These are phyloP conservation scores for Lordiphosa andalusiaca DNA, from an alignment of 2,888 invertebrate species.

Conservation along the genomic window DNA sequence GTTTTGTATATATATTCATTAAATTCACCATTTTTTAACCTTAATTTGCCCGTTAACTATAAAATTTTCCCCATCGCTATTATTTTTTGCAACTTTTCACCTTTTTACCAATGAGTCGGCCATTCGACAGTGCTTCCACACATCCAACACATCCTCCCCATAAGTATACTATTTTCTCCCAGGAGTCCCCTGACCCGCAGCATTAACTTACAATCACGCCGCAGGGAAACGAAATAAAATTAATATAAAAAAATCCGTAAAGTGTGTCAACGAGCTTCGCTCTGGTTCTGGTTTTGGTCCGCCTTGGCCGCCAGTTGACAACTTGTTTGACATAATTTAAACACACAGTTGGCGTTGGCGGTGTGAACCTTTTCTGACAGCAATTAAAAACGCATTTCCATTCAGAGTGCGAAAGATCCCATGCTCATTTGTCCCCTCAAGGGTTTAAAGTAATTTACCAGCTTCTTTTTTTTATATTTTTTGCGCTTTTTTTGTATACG, in stretches of 20 bases:
- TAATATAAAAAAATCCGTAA: slow-evolving; percentile 38
- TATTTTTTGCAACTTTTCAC: too few species aligned
- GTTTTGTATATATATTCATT: too few species aligned
- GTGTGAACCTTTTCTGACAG: slow-evolving; percentile 56
- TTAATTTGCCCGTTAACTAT: too few species aligned
- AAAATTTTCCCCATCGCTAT: too few species aligned
- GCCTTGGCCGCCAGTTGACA: slow-evolving; percentile 33
- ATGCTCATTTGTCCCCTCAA: slow-evolving; percentile 40
- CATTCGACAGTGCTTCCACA: too few species aligned
- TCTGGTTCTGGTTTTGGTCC: neutral
- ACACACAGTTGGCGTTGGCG: slow-evolving; percentile 38
- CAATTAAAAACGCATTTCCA: slow-evolving; percentile 66
- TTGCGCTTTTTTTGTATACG: slow-evolving; percentile 2
- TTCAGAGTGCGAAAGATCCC: slow-evolving; percentile 13
- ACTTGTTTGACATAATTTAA: slow-evolving; percentile 59
- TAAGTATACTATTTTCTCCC: neutral
- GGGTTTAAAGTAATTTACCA: slow-evolving; percentile 46
- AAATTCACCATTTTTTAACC: too few species aligned
- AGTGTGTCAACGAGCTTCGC: slow-evolving; percentile 43
- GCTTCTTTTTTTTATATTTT: slow-evolving; percentile 1
- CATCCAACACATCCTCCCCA: too few species aligned
- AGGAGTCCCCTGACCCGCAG: slow-evolving; percentile 6
- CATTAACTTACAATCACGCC: slow-evolving; percentile 28
- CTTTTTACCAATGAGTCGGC: too few species aligned
- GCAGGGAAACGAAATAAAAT: slow-evolving; percentile 30